Conservation (phyloP, 2,113 vertebrate species). For the Muscicapa adusta region DNA sequence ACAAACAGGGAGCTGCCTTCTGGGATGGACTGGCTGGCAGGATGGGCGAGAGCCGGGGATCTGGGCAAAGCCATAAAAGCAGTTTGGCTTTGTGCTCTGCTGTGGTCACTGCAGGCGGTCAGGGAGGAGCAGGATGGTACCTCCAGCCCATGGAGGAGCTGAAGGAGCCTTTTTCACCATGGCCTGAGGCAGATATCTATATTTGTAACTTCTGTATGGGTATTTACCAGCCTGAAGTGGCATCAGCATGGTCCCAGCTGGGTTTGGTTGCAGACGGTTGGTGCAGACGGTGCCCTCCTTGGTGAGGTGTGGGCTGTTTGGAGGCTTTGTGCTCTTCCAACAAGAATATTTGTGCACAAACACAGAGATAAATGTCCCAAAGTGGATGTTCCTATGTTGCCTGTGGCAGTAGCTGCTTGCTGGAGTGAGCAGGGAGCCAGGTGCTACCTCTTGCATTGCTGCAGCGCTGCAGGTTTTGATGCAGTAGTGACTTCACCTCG, state of each 20-base stretch:
- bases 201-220: not conserved
- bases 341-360: not conserved
- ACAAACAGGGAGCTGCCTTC: slow-evolving; percentile 23
- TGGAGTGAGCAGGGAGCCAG: not conserved
- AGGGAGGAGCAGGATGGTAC: not conserved
- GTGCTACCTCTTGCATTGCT: not conserved
- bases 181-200: not conserved
- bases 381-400: accelerated
- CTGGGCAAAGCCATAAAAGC: not conserved
- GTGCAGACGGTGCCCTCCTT: not conserved
- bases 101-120: not conserved
- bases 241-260: not conserved
- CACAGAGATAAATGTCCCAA: not conserved
- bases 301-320: not conserved
- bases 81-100: not conserved
- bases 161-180: not conserved
- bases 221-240: not conserved
- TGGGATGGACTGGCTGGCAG: not conserved
- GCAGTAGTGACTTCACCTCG: not conserved
- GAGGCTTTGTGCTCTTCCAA: not conserved
- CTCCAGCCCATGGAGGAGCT: not conserved
- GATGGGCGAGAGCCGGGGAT: not conserved
- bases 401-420: not conserved
- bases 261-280: not conserved
- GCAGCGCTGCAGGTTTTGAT: not conserved